Evolutionary conservation across 2,888 invertebrate species (phyloP), one percentile per base, ranked within the genome.

Genomic region (Andrena marginata): DNA sequence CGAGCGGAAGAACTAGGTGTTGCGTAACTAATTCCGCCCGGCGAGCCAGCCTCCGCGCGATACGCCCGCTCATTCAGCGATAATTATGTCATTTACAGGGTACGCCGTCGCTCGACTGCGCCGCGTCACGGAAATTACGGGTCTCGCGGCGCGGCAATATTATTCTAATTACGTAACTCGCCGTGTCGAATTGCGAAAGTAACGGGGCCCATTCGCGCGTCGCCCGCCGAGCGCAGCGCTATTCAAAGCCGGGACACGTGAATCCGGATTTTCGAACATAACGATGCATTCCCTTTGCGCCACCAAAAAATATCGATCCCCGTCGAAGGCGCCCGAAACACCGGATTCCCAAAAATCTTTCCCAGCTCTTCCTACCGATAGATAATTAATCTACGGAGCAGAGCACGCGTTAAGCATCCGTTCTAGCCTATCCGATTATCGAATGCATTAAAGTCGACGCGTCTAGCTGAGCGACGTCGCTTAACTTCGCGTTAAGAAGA

Each of bases 1-100:
- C 85, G 63, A 54, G 83, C 78, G 87, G 87, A 83, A 87, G n/a
- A 87, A 87, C 85, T 77, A 71, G 81, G 71, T 76, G 69, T 80
- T 80, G 80, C 85, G 77, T n/a, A 84, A 84, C 88, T 87, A 86
- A 87, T 87, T 87, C 84, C 70, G 69, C 84, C 67, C 78, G 49
- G 64, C 16, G 78, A 16, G 71, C 48, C 49, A 16, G 59, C 54
- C 64, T 54, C 59, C 35, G 64, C 69, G 77, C 76, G 82, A 81
- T 84, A 64, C 76, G 80, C 63, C 68, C 76, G 85, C 84, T 84
- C 88, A 87, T 87, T 87, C 87, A 87, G 79, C 80, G 85, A 87
- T 87, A 87, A 87, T 87, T 87, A 86, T 88, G 82, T 87, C 87
- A 88, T 88, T 87, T 88, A 86, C 87, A 84, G 78, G 48, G 71